Evolutionary conservation across 2,113 vertebrate genomes (phyloP), one percentile per base, ranked within the genome.

Genomic region (Anhinga anhinga): DNA sequence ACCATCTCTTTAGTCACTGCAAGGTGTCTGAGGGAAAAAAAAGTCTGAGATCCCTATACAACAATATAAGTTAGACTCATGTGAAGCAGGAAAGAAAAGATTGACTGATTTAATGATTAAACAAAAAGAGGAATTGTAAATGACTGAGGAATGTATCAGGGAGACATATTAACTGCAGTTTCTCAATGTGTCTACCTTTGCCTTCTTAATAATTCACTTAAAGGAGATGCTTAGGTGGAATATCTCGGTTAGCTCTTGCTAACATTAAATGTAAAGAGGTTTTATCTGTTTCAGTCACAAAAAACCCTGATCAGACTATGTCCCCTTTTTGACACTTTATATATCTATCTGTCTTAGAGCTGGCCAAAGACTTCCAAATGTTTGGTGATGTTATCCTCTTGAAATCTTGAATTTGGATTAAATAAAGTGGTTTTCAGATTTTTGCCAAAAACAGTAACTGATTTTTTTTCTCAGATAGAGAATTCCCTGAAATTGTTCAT

Each of bases 141-240:
- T 84, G 66, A 40, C 93, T 66, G 80, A 92, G 45, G 61, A 92
- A 93, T 94, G 73, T 84, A 45, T 58, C 49, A 79, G n/a, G 56
- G 77, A 96, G 86, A 95, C 77, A 81, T 36, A 97, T 84, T 96
- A 93, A 96, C 93, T 93, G 47, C 55, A 87, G 55, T 76, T 96
- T 94, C 63, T 79, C 69, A 17, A 36, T 71, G 12, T 92, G 47
- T 81, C 55, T 87, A 10, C 65, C 44, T 90, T 63, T 72, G n/a
- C 45, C 40, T 88, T 91, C 70, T 87, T 94, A 92, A 91, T 92
- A 79, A 88, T 76, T 95, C 84, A 81, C 80, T 91, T 83, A 40
- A 23, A 78, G 36, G 42, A 88, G n/a, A 86, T 90, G 38, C 17
- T 74, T 40, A 70, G 44, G 30, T 74, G 15, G 5, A 42, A 40